Evolutionary conservation across 2,113 vertebrate species (phyloP).

Genomic region (Eira barbara): DNA sequence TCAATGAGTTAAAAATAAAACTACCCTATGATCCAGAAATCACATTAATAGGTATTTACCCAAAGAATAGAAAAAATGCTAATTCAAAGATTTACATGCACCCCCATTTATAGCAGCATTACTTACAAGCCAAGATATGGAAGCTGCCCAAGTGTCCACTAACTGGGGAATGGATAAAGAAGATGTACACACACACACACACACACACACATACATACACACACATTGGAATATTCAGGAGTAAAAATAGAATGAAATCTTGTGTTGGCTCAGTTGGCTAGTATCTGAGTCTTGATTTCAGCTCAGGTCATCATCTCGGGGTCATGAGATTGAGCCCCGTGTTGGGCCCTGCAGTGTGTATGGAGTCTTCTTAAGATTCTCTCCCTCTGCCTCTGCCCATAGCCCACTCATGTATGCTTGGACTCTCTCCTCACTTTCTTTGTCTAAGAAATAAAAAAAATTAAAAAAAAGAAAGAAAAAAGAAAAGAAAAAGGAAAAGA

Average conservation of each 20-base stretch:
- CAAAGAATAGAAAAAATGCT: neutral
- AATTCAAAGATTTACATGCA: neutral
- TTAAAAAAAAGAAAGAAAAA: no score
- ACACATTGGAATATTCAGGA: neutral
- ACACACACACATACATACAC: neutral
- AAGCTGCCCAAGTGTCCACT: neutral
- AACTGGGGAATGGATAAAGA: neutral
- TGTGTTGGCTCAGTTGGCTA: neutral
- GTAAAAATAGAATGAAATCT: neutral
- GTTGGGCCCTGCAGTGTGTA: neutral
- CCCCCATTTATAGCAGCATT: neutral
- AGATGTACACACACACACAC: neutral
- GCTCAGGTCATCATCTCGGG: neutral
- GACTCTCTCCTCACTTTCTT: neutral
- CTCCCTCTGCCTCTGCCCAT: neutral
- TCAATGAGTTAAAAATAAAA: neutral
- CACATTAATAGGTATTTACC: neutral
- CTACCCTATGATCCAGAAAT: neutral
- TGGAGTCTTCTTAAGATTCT: neutral
- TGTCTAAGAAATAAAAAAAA: neutral
- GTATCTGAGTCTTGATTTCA: neutral
- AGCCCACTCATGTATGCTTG: neutral
- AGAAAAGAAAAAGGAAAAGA: no score
- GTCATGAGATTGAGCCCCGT: neutral
- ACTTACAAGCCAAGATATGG: neutral